Base-by-base conservation (phyloP, 2,888 invertebrate species). In the Sisyra nigra region DNA sequence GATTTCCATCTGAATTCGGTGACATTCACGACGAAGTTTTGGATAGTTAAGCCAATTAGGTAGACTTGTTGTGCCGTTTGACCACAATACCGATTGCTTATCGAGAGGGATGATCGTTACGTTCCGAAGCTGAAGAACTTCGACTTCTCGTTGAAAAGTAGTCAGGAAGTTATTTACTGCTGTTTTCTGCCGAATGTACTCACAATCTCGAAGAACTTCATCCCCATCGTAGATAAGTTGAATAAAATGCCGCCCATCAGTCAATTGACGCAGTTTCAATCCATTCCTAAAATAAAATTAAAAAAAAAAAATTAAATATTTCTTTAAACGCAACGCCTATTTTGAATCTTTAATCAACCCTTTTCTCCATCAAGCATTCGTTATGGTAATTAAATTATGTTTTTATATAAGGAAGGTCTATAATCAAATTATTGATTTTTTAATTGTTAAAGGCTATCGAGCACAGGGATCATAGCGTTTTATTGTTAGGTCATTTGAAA, bases 161-260 rank as follows among this genome's bases (percentile, higher is more conserved):
- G 65, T 64, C 44, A 76, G 60, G 61, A 80, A 80, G 52, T 69
- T 65, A 55, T 65, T 62, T 0, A 73, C 68, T 33, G 68, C 62
- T 44, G 57, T 53, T 24, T 60, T 59, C 50, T 74, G 69, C 3
- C 69, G 65, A 43, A 78, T 63, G 55, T 71, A 74, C 57, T 80
- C 80, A 59, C 81, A 81, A 61, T 80, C 80, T 55, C 72, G 67
- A 4, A 80, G 62, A 45, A 59, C 63, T 51, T 71, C 69, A 52
- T 68, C 66, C 52, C 68, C 67, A 42, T 72, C 65, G 65, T 77
- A 79, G 50, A 80, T 79, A 30, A 79, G 60, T 61, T 80, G 80
- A 38, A 80, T 69, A 58, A 80, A 69, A 60, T 74, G 74, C 51
- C 66, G 65, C 44, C 78, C 77, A 55, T 78, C 75, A n/a, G 76